These are phyloP conservation scores for Benthosema pterotum DNA, from an alignment of 2,797 vertebrate genomes.

Conservation along the genomic window DNA sequence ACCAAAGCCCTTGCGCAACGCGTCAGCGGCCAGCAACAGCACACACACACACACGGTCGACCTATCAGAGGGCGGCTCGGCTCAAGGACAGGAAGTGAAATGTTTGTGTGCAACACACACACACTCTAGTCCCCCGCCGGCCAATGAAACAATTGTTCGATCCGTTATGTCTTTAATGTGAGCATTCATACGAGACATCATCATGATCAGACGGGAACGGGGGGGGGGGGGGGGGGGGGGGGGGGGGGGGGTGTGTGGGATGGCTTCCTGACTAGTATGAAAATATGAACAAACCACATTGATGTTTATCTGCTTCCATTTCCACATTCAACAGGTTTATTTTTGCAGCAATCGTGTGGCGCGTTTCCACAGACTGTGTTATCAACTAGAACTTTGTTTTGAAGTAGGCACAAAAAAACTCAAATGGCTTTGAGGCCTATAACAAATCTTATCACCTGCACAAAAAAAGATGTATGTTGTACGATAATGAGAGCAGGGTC, in stretches of 20 bases:
- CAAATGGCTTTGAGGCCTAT: no score
- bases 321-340: no score
- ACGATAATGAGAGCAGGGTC: no score
- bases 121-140: background rate
- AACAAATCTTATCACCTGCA: no score
- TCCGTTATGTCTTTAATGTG: background rate
- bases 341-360: no score
- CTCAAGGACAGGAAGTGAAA: conserved; percentile 33
- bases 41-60: background rate
- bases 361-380: no score
- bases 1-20: conserved; percentile 5
- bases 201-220: background rate
- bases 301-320: no score
- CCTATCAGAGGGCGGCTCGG: conserved; percentile 20
- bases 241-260: background rate
- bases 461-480: no score
- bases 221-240: background rate
- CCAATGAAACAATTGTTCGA: background rate
- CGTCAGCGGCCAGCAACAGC: conserved; percentile 19
- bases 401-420: no score
- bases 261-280: background rate
- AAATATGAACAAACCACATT: no score
- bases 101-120: background rate
- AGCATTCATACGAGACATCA: background rate
- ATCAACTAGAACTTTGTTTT: no score